phyloP scores from a whole-genome alignment of 2,888 invertebrate genomes.

The Erynnis tages region DNA sequence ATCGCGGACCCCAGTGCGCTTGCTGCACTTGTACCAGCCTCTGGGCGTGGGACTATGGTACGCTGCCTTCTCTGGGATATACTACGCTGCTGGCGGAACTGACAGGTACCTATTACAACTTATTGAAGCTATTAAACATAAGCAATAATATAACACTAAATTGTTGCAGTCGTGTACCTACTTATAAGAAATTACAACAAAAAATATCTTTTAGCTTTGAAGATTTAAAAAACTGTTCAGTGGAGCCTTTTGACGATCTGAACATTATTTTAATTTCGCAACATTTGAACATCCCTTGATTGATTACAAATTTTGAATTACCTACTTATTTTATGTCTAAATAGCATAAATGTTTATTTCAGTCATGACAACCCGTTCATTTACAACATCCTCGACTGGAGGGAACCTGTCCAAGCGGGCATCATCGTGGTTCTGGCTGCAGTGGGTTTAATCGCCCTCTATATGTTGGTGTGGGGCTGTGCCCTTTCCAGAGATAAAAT shows the following conservation, averaged over 20 bases:
- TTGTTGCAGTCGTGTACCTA: too few relatives aligned
- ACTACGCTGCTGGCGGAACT: constrained; percentile 89
- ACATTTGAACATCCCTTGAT: too few relatives aligned
- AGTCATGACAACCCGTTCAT: constrained; percentile 85
- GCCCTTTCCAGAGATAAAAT: constrained; percentile 54
- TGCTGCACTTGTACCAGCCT: constrained; percentile 83
- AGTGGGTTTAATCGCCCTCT: constrained; percentile 50
- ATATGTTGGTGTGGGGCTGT: constrained; percentile 50
- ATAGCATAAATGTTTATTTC: constrained; percentile 33
- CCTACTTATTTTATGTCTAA: background rate
- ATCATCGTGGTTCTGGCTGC: constrained; percentile 56
- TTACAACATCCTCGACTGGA: constrained; percentile 90
- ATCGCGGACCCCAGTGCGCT: constrained; percentile 83
- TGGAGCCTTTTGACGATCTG: too few relatives aligned
- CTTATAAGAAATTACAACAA: too few relatives aligned
- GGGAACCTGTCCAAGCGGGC: constrained; percentile 81
- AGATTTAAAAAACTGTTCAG: too few relatives aligned
- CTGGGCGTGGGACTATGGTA: constrained; percentile 85
- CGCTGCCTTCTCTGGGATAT: constrained; percentile 85
- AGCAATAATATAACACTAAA: too few relatives aligned
- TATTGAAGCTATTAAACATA: too few relatives aligned
- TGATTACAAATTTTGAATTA: too few relatives aligned
- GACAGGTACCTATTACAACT: constrained; percentile 79
- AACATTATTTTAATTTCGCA: too few relatives aligned
- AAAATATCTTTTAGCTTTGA: too few relatives aligned